A percentile compares a stretch with the other conserved stretches of the same genome.
These are phyloP conservation scores for Tetrapedia diversipes DNA, from an alignment of 2,888 invertebrate species.

Conservation along the genomic window DNA sequence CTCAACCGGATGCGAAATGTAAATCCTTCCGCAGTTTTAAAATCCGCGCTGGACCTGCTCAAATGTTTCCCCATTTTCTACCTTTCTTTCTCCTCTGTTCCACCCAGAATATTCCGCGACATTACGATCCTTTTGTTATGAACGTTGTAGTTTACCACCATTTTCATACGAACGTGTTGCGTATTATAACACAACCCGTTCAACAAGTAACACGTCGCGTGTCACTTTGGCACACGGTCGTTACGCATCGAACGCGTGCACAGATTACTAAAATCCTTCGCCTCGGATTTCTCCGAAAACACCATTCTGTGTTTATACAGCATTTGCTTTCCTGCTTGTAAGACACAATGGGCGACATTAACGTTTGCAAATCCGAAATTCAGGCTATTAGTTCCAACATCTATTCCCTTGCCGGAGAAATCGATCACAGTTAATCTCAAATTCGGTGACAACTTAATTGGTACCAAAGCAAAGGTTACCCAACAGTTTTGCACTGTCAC, in stretches of 20 bases:
- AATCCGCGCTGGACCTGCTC: neutral
- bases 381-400: no score
- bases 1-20: slow-evolving; percentile 25
- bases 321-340: neutral
- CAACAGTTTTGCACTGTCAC: neutral
- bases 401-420: neutral
- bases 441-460: slow-evolving; percentile 1
- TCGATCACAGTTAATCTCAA: no score
- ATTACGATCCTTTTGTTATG: slow-evolving; percentile 8
- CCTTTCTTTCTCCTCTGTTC: no score
- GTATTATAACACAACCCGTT: slow-evolving; percentile 34
- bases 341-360: neutral
- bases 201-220: slow-evolving; percentile 41
- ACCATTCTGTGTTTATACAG: neutral
- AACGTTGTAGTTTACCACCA: neutral
- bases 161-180: slow-evolving; percentile 9
- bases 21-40: slow-evolving; percentile 26
- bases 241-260: neutral
- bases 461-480: neutral
- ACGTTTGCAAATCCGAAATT: neutral
- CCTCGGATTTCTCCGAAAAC: neutral
- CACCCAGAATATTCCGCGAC: neutral
- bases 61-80: slow-evolving; percentile 5
- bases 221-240: neutral
- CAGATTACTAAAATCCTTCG: neutral